A percentile compares a stretch with the other conserved stretches of the same genome.
Evolutionary conservation across 2,888 invertebrate genomes (phyloP).

Genomic region (Tupiocoris notatus): DNA sequence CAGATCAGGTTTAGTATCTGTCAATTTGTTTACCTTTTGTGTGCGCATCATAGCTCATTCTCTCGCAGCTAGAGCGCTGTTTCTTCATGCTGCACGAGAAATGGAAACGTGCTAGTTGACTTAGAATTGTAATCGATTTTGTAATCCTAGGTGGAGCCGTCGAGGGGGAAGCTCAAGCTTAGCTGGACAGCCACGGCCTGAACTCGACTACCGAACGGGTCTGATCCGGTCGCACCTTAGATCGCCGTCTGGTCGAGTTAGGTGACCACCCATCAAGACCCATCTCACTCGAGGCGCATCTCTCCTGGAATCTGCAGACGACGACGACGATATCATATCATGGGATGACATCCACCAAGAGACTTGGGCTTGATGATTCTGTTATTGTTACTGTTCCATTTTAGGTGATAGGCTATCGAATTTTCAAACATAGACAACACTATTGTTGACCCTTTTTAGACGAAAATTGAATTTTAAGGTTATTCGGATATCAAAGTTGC

Average conservation of each 20-base stretch:
- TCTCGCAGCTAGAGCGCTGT: no score
- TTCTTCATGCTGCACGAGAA: no score
- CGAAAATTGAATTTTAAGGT: no score
- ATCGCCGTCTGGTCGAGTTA: constrained; percentile 88
- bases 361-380: constrained; percentile 33
- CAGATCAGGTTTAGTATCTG: no score
- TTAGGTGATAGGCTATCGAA: no score
- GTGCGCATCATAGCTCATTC: no score
- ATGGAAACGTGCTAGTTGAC: no score
- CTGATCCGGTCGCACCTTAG: constrained; percentile 90
- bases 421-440: no score
- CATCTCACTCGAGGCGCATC: constrained; percentile 19
- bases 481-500: no score
- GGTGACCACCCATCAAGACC: constrained; percentile 64
- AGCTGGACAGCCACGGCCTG: constrained; percentile 61
- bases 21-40: no score
- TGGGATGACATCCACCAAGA: constrained; percentile 28
- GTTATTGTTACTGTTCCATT: background rate
- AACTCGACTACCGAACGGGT: constrained; percentile 77
- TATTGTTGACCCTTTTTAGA: no score
- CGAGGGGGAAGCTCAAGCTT: constrained; percentile 63
- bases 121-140: no score
- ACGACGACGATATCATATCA: constrained; percentile 17
- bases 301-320: constrained; percentile 24
- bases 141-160: constrained; percentile 79